Evolutionary conservation across 2,113 vertebrate genomes (phyloP).

Genomic region (Rhombomys opimus): DNA sequence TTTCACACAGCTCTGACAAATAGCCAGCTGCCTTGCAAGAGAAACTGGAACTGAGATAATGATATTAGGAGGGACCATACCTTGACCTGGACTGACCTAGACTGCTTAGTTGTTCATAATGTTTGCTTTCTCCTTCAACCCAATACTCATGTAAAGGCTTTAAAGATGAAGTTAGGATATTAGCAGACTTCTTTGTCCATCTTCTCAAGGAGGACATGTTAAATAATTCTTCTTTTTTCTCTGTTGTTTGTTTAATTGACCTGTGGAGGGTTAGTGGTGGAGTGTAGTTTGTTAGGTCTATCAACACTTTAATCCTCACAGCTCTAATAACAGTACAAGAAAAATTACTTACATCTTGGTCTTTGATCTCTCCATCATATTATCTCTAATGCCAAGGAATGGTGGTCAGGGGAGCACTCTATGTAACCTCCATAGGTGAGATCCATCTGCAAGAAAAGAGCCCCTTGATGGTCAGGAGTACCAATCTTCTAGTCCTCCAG

Average conservation of each 20-base stretch:
- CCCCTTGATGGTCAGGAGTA: neutral
- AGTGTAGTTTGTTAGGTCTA: neutral
- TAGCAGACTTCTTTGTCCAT: neutral
- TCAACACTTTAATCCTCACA: neutral
- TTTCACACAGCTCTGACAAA: neutral
- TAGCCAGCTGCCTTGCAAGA: neutral
- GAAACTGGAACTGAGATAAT: neutral
- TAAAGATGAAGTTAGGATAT: neutral
- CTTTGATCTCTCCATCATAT: neutral
- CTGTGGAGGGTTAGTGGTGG: neutral
- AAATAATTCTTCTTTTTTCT: neutral
- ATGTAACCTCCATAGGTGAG: neutral
- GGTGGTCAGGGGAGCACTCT: rapidly evolving
- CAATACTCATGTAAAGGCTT: neutral
- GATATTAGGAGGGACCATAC: neutral
- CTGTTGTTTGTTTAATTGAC: neutral
- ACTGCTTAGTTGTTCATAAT: neutral
- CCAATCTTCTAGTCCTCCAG: neutral
- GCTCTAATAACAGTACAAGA: neutral
- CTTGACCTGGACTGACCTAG: neutral
- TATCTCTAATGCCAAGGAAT: neutral
- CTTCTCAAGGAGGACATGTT: neutral
- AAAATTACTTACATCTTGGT: neutral
- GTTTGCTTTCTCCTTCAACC: neutral
- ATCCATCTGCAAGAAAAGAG: neutral